A percentile compares a stretch with the other conserved stretches of the same genome.
Evolutionary conservation across 1,140 invertebrate genomes (phyloP).

Genomic region (Uloborus diversus): DNA sequence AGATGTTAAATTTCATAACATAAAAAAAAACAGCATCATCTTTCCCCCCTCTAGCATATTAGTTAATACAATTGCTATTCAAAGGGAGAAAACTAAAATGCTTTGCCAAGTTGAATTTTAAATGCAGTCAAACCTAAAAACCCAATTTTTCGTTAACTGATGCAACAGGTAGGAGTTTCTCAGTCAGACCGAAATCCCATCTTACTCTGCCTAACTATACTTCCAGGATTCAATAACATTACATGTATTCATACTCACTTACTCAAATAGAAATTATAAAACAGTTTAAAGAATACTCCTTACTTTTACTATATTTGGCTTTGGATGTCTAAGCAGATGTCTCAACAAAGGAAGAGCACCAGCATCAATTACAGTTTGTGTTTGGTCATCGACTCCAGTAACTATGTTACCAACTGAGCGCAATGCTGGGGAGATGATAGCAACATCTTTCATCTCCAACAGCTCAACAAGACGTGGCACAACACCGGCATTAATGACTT

Average conservation of each 20-base stretch:
- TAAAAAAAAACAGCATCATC: no score
- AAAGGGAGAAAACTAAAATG: no score
- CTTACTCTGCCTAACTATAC: not conserved
- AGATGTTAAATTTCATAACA: no score
- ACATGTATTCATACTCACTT: not conserved
- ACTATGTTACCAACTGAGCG: conserved; percentile 99
- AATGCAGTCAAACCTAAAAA: no score
- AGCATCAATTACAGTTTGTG: conserved; percentile 89
- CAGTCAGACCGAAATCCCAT: not conserved
- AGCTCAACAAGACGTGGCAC: conserved; percentile 94
- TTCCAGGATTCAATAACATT: not conserved
- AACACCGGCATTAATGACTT: conserved; percentile 94
- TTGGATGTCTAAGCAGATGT: conserved; percentile 83
- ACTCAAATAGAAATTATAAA: not conserved
- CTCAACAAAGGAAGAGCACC: conserved; percentile 28
- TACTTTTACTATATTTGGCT: conserved; percentile 62
- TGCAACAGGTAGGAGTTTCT: no score
- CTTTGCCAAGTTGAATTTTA: no score
- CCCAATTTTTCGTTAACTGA: no score
- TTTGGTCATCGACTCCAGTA: conserved; percentile 98
- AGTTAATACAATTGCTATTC: no score
- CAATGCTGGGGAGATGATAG: conserved; percentile 92
- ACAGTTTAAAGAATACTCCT: no score
- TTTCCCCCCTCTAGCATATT: no score
- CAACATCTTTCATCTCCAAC: conserved; percentile 79